phyloP scores from a whole-genome alignment of 2,797 vertebrate genomes.

The Phataginus tricuspis region DNA sequence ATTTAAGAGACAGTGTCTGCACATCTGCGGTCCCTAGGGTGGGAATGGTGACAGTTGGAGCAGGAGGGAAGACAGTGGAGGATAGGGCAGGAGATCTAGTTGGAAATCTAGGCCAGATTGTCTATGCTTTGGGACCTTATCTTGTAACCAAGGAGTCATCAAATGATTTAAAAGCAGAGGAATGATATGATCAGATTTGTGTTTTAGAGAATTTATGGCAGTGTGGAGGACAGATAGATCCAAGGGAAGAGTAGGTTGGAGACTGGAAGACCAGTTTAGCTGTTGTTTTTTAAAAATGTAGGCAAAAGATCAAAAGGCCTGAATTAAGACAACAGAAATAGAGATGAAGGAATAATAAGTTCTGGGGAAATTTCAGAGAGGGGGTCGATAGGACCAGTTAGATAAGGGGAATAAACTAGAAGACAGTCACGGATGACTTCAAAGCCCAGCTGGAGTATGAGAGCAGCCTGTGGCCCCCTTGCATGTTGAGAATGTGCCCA shows the following conservation, averaged over 20 bases:
- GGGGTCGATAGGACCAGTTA: neutral
- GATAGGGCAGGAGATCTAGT: neutral
- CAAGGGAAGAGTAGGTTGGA: neutral
- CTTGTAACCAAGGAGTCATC: neutral
- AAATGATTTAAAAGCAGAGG: slow-evolving; percentile 54
- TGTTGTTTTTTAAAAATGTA: slow-evolving; percentile 26
- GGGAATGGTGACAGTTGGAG: neutral
- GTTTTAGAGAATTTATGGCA: slow-evolving; percentile 39
- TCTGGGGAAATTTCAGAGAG: slow-evolving; percentile 48
- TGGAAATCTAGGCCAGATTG: slow-evolving; percentile 48
- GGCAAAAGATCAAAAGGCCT: slow-evolving; percentile 13
- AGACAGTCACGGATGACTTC: slow-evolving; percentile 20
- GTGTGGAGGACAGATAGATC: neutral
- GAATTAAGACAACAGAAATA: slow-evolving; percentile 27
- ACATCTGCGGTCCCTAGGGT: neutral
- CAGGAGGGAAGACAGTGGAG: neutral
- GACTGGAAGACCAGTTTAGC: neutral
- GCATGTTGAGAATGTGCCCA: neutral
- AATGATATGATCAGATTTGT: slow-evolving; percentile 53
- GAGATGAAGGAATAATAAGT: slow-evolving; percentile 13
- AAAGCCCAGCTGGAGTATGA: neutral
- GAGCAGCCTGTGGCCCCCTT: neutral
- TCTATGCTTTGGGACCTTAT: neutral
- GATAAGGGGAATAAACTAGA: slow-evolving; percentile 15
- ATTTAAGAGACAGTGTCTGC: neutral